A percentile compares a stretch with the other conserved stretches of the same genome.
Conservation (phyloP, 2,888 invertebrate genomes). For the Hoplodrina ambigua region DNA sequence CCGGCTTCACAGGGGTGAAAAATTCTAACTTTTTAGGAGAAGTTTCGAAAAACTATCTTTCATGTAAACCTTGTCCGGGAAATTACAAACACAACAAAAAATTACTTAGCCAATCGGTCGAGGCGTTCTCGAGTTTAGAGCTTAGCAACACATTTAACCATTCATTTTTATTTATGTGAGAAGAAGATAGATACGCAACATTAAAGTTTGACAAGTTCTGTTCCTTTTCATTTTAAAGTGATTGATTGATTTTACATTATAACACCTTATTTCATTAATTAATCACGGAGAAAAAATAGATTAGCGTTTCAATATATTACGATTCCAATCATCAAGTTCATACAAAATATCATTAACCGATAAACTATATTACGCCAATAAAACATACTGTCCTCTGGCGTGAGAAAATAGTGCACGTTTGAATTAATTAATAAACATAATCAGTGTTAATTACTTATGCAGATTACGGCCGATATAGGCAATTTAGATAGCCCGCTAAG, state of each 20-base stretch:
- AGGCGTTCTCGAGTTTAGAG: no score
- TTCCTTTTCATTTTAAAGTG: background rate
- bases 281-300: background rate
- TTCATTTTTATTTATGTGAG: no score
- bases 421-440: conserved; percentile 44
- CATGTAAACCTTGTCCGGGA: no score
- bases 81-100: no score
- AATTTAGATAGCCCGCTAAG: conserved; percentile 49
- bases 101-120: no score
- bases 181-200: no score
- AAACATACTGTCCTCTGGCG: conserved; percentile 11
- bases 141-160: no score
- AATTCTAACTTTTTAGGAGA: no score
- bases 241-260: background rate
- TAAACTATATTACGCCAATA: conserved; percentile 19
- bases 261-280: no score
- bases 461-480: conserved; percentile 39
- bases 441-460: conserved; percentile 45
- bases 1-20: no score
- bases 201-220: background rate
- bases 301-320: background rate
- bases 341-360: conserved; percentile 13
- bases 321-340: background rate
- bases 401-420: conserved; percentile 45
- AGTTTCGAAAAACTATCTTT: no score